Evolutionary conservation across 1,140 invertebrate species (phyloP), one percentile per base, ranked within the genome.

Genomic region (Lordiphosa collinella): DNA sequence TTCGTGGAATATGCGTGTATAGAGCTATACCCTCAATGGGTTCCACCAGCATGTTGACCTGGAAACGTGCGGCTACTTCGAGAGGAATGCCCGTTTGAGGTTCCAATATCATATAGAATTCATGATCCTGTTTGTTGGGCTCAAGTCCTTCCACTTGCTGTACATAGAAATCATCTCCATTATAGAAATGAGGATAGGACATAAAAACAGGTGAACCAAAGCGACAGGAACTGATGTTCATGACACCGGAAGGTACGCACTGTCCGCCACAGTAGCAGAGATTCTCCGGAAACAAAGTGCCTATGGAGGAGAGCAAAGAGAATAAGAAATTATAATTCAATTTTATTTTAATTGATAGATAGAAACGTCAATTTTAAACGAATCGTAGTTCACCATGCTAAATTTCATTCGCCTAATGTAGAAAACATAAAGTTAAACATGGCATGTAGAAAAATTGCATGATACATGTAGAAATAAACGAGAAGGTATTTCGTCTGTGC

Each of bases 151-250:
- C 88, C 2, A 97, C 92, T 16, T 90, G 88, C 0, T 93, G 62
- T 6, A 88, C 61, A 49, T 95, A 94, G 65, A 84, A 92, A 0
- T 91, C 90, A 89, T 97, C 95, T 1, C 93, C 95, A 50, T 94
- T 90, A 73, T 94, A 94, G 90, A 97, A 98, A 89, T 98, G 96
- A 0, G 96, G 96, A 65, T 94, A 93, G 4, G 96, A 96, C 52
- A 97, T 90, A 64, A 94, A 96, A 0, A 94, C 93, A 0, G 96
- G 96, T 3, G 95, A 93, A n/a, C 93, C 93, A 74, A 90, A 94
- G 73, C 93, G 92, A 52, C 94, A 95, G 8, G 90, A 88, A 0
- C 93, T 93, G 12, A 95, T 92, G 86, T 94, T 93, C 84, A 94
- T 90, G 1, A 92, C 89, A 2, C 94, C 94, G 1, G 91, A 90